phyloP scores from a whole-genome alignment of 2,797 vertebrate genomes.

The Ammospiza maritima region DNA sequence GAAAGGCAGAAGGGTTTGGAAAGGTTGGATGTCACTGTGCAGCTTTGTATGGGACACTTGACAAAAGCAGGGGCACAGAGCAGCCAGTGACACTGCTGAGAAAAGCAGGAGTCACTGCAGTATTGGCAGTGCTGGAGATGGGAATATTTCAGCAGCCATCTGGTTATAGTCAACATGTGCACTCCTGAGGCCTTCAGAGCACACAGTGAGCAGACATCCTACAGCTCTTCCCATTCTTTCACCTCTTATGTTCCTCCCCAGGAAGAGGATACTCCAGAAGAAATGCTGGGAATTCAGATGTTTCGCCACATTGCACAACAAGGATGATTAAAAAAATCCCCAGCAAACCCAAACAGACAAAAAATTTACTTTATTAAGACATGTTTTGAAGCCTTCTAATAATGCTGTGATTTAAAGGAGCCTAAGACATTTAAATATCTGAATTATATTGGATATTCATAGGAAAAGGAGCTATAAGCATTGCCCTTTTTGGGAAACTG shows the following conservation, averaged over 20 bases:
- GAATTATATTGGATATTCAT: not conserved
- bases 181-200: conserved; percentile 50
- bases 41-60: not conserved
- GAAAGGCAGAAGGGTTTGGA: not conserved
- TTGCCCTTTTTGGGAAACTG: not conserved
- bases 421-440: not conserved
- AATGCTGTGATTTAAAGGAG: not conserved
- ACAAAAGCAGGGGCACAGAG: not conserved
- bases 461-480: not conserved
- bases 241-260: not conserved
- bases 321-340: not conserved
- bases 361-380: conserved; percentile 5
- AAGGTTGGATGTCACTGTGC: not conserved
- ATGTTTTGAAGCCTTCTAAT: not conserved
- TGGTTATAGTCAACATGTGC: conserved; percentile 72
- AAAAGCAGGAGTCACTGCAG: not conserved
- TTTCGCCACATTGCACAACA: conserved; percentile 1
- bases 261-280: not conserved
- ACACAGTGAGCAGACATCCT: conserved; percentile 57
- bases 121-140: conserved; percentile 28
- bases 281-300: conserved; percentile 14
- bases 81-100: conserved; percentile 11
- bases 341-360: not conserved
- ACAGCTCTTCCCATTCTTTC: conserved; percentile 48
- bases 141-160: conserved; percentile 62